Conservation (phyloP, 2,888 invertebrate species). For the Tholera decimalis region DNA sequence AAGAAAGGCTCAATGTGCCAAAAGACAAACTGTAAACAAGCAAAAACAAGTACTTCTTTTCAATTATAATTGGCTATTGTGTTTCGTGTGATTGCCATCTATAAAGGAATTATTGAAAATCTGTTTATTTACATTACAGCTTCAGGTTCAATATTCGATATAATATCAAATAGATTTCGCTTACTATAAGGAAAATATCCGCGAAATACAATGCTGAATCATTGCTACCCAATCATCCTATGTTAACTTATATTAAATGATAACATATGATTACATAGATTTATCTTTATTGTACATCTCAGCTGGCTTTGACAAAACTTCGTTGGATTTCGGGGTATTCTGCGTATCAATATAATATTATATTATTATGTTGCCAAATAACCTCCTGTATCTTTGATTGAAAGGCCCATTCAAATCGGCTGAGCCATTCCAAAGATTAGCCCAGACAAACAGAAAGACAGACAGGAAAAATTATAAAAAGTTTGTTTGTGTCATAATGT, state of each 20-base stretch:
- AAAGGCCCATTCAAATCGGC: too few species aligned
- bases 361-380: too few species aligned
- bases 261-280: not conserved
- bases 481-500: not conserved
- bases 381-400: too few species aligned
- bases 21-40: conserved; percentile 23
- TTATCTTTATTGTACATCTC: too few species aligned
- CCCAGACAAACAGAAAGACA: too few species aligned
- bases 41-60: conserved; percentile 29
- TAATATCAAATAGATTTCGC: conserved; percentile 2
- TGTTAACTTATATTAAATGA: conserved; percentile 15
- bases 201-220: conserved; percentile 1
- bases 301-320: too few species aligned
- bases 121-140: conserved; percentile 34
- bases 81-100: conserved; percentile 44
- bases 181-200: not conserved
- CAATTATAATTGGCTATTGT: conserved; percentile 33
- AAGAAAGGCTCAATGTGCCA: not conserved
- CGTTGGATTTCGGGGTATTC: too few species aligned
- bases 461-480: too few species aligned
- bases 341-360: too few species aligned
- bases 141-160: conserved; percentile 1
- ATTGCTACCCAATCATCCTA: conserved; percentile 14
- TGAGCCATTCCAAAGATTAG: too few species aligned
- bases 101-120: conserved; percentile 44